Evolutionary conservation across 2,888 invertebrate genomes (phyloP).

Genomic region (Erebia epiphron): DNA sequence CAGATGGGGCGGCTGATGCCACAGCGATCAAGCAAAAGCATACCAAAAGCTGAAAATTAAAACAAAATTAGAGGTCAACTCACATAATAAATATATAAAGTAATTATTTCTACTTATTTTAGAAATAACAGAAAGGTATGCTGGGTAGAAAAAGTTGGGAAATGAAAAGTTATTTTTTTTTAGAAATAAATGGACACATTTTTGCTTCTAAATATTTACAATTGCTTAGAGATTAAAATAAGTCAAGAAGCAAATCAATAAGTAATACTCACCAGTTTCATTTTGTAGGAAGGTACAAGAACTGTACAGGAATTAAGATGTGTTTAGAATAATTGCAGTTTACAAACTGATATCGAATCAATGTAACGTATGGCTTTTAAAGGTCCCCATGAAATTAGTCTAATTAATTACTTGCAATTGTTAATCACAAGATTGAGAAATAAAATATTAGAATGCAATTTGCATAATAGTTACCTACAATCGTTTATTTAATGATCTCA

Average conservation of each 20-base stretch:
- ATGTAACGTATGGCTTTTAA: conserved; percentile 23
- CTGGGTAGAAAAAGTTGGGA: background rate
- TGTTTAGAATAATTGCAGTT: background rate
- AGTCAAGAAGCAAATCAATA: background rate
- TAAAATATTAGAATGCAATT: background rate
- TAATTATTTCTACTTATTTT: too few relatives aligned
- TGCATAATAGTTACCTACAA: background rate
- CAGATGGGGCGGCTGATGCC: conserved; percentile 47
- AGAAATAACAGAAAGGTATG: background rate
- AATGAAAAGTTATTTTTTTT: too few relatives aligned
- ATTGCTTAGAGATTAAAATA: too few relatives aligned
- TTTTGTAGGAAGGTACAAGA: conserved; percentile 36
- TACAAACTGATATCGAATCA: conserved; percentile 20
- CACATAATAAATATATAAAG: too few relatives aligned
- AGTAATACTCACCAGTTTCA: conserved; percentile 52
- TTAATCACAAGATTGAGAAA: conserved; percentile 10
- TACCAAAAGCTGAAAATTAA: conserved; percentile 49
- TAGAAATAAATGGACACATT: too few relatives aligned
- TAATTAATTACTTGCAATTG: background rate
- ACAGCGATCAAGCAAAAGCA: conserved; percentile 46
- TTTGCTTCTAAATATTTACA: too few relatives aligned
- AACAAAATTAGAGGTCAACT: background rate
- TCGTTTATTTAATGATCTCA: background rate
- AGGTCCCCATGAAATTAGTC: conserved; percentile 12
- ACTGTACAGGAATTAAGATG: background rate